Base-by-base conservation (phyloP, 2,113 vertebrate genomes). In the Pan paniscus region DNA sequence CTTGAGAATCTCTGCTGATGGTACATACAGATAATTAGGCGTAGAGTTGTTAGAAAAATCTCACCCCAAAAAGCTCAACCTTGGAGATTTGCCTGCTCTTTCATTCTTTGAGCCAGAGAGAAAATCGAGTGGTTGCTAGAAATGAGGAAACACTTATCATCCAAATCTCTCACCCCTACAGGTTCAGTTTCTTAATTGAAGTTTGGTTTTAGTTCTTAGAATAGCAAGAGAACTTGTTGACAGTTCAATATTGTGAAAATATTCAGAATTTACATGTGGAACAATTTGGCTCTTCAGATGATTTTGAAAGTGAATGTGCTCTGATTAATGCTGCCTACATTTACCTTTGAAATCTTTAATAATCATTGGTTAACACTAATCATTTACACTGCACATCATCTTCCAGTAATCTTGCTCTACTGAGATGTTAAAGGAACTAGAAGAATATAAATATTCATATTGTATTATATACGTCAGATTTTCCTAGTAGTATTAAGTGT, bases 1-100 rank as follows among this genome's bases (percentile, higher is more conserved):
- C 96, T 98, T 98, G 97, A 98, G 98, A 98, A 97, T 98, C 96
- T 98, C 94, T 95, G 97, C 94, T 0, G 12, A 97, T 94, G 18
- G 8, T 78, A 97, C 96, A 97, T 72, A 97, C 90, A 98, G 97
- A 98, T 98, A 98, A 98, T 98, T 98, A 98, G 97, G 97, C 96
- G 48, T 94, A 97, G 94, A 97, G 78, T 57, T 98, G 90, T 95
- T 59, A 96, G 79, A 89, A 98, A 97, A 88, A 94, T 55, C 61
- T 97, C 57, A 95, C 94, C 83, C 97, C 89, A 91, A 97, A 96
- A 98, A 97, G 25, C 72, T 97, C 97, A 97, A 93, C 96, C 97
- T 98, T 93, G 81, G 97, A 98, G 96, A 98, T 98, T 98, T 97
- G 73, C 91, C 85, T 97, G 73, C 88, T 97, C 98, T 80, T 82